Evolutionary conservation across 2,113 vertebrate genomes (phyloP).

Genomic region (Austrofundulus limnaeus): DNA sequence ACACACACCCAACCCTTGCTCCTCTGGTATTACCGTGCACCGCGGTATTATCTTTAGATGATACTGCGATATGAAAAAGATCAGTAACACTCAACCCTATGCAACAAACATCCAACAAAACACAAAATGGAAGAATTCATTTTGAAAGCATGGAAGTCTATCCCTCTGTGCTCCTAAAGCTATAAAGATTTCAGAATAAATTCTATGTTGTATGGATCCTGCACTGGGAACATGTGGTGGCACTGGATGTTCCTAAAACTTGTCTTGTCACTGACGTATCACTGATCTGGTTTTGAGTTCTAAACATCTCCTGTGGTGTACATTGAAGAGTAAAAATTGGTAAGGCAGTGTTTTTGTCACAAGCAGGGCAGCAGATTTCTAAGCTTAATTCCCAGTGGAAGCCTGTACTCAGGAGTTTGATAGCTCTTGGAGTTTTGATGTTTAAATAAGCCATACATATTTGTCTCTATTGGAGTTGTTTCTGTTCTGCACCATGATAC

Average conservation of each 20-base stretch:
- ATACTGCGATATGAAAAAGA: no score
- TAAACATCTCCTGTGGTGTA: background rate
- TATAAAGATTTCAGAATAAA: background rate
- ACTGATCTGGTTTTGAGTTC: background rate
- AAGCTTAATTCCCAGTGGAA: constrained; percentile 1
- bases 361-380: constrained; percentile 16
- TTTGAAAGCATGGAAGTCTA: background rate
- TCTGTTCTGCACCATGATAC: background rate
- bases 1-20: no score
- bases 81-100: no score
- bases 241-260: background rate
- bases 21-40: no score
- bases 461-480: background rate
- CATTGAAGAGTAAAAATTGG: constrained; percentile 12
- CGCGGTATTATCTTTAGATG: no score
- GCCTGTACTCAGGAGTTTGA: background rate
- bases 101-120: background rate
- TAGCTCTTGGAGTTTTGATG: background rate
- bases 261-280: background rate
- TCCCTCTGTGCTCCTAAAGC: background rate
- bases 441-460: background rate
- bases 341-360: background rate
- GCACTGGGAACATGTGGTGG: background rate
- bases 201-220: background rate
- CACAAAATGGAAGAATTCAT: background rate